These are phyloP conservation scores for Hypsibius dujardini DNA, from an alignment of 1,140 invertebrate species.

Conservation along the genomic window DNA sequence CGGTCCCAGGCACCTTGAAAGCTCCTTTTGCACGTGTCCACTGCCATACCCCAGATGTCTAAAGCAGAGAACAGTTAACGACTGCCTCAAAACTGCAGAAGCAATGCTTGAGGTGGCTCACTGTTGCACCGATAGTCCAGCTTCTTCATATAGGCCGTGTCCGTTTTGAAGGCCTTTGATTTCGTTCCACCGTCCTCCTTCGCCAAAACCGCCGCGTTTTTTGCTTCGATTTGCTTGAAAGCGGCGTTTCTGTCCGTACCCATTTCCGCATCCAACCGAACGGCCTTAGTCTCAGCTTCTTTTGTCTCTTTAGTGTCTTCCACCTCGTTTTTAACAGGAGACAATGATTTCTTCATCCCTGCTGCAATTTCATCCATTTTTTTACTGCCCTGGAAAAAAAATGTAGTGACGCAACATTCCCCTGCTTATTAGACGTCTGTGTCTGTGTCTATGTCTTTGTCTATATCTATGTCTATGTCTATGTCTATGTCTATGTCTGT, in stretches of 20 bases:
- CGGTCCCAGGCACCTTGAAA: not conserved
- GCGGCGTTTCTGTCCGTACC: slow-evolving; percentile 12
- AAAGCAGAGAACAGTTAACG: not conserved
- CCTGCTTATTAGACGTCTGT: too few species aligned
- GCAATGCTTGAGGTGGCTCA: not conserved
- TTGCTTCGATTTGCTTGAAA: slow-evolving; percentile 17
- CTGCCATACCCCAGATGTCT: slow-evolving; percentile 3
- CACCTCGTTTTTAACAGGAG: slow-evolving; percentile 5
- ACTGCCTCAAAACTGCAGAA: too few species aligned
- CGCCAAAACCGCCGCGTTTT: slow-evolving; percentile 9
- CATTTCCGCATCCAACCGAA: slow-evolving; percentile 19
- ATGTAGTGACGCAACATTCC: not conserved
- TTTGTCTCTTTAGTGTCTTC: slow-evolving; percentile 17
- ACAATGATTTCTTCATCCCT: not conserved
- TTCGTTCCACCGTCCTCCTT: slow-evolving; percentile 13
- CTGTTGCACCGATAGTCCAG: slow-evolving; percentile 28
- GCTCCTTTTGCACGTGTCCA: not conserved
- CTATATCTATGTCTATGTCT: too few species aligned
- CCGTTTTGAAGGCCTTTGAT: slow-evolving; percentile 14
- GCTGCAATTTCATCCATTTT: not conserved
- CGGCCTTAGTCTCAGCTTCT: slow-evolving; percentile 19
- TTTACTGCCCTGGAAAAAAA: not conserved
- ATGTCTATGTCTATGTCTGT: too few species aligned
- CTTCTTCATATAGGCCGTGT: slow-evolving; percentile 25
- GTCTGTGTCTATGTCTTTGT: too few species aligned